Evolutionary conservation across 1,140 invertebrate genomes (phyloP), one percentile per base, ranked within the genome.

Genomic region (Chironomus tepperi): DNA sequence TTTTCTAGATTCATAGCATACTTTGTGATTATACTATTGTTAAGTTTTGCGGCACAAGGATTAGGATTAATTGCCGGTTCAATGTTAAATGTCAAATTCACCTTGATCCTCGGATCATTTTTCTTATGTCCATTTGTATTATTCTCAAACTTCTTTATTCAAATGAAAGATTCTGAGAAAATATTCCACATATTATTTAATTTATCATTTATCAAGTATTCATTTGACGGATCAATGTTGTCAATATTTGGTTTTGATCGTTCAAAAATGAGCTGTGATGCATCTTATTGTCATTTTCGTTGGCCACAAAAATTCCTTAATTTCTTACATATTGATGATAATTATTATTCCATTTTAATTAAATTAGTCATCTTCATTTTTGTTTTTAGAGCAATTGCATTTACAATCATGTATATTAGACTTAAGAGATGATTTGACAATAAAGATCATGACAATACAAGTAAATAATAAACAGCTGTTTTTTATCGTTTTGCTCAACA

Each of bases 131-230:
- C 93, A 0, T 95, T 97, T 79, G 86, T 93, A 8, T 86, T 96
- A 76, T 97, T 94, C 78, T 91, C 89, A 70, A 95, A 95, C n/a
- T 97, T 97, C 83, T 97, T 98, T 79, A 88, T 97, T 0, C 90
- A 89, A 77, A 87, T 93, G 75, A 88, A 88, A 75, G 93, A 95
- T 77, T 92, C 94, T 3, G 94, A 93, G 12, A 80, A 82, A 0
- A 91, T 89, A 77, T 84, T 95, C 73, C 87, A 89, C 72, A 97
- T 94, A 93, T 77, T 97, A 3, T 95, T 96, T 77, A 92, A 96
- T 78, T 83, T 91, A n/a, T 96, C 94, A 0, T 97, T 91, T 78
- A 79, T 91, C 0, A 92, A 91, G 77, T 90, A 93, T 77, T 90
- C 88, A n/a, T 85, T 93, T 6, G 90, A 91, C 76, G 90, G 89